Base-by-base conservation (phyloP, 2,113 vertebrate genomes). In the Tupaia tana region DNA sequence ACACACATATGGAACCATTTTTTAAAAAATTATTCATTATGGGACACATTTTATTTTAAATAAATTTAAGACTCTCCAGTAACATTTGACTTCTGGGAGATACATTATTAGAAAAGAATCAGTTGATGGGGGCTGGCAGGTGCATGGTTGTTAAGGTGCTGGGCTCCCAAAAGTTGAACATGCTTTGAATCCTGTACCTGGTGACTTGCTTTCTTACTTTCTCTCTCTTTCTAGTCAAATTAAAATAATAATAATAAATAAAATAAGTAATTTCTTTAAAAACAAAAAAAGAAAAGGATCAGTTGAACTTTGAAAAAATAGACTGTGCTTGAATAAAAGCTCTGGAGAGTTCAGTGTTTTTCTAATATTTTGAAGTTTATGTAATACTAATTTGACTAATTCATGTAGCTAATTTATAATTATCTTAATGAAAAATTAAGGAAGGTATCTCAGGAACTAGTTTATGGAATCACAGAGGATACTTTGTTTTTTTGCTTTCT, bases 341-440 rank as follows among this genome's bases (percentile, higher is more conserved):
- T 61, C 12, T 77, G 63, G 5, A 88, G 43, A 70, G 11, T 29
- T 92, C 18, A 74, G 0, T 81, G 69, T 67, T 90, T 96, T 86
- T 83, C 9, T 82, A 77, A 67, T 87, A 84, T 69, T 90, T 95
- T 91, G 15, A 89, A 89, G 74, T 31, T 89, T 73, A 78, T 87
- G 13, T 94, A 94, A 79, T 66, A 83, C 70, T 31, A 18, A 81
- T 56, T 64, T 77, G 0, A 89, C 3, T 18, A 0, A 43, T 97
- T 97, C 95, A 63, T 89, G 19, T 86, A 87, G 1, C 96, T 96
- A 9, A 70, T 18, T 92, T 97, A 96, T 70, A 96, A 13, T 64
- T 97, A 9, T 95, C 34, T 96, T 92, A 90, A 52, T 92, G 29
- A 77, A 92, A 15, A 83, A 9, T 83, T 54, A 74, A 71, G 71